phyloP scores from a whole-genome alignment of 2,113 vertebrate genomes.

The Neoarius graeffei region DNA sequence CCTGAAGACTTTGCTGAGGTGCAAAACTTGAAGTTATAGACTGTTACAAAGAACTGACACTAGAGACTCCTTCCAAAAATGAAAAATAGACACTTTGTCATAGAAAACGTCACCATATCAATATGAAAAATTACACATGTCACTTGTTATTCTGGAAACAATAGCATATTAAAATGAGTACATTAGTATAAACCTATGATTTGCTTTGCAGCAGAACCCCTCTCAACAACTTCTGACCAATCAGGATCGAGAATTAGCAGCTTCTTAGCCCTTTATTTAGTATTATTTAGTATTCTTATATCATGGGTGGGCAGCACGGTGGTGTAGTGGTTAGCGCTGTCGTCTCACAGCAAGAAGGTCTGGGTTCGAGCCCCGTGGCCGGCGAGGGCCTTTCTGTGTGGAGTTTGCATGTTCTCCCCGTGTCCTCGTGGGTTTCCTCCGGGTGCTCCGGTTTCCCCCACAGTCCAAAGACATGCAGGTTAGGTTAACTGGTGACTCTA shows the following conservation, averaged over 20 bases:
- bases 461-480: too few relatives aligned
- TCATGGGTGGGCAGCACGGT: too few relatives aligned
- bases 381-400: too few relatives aligned
- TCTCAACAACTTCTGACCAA: neutral
- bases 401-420: too few relatives aligned
- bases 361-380: too few relatives aligned
- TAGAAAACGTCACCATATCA: neutral
- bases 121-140: neutral
- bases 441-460: too few relatives aligned
- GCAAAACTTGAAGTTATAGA: too few relatives aligned
- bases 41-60: neutral
- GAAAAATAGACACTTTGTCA: neutral
- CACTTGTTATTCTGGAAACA: neutral
- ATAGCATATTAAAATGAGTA: neutral
- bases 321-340: too few relatives aligned
- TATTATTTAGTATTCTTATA: neutral
- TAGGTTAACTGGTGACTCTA: too few relatives aligned
- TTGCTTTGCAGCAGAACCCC: neutral
- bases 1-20: neutral
- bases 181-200: neutral
- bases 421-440: too few relatives aligned
- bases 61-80: neutral
- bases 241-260: neutral
- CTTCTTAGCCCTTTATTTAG: neutral
- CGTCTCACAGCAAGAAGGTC: too few relatives aligned